These are phyloP conservation scores for Gobio gobio DNA, from an alignment of 2,113 vertebrate species.

Conservation along the genomic window DNA sequence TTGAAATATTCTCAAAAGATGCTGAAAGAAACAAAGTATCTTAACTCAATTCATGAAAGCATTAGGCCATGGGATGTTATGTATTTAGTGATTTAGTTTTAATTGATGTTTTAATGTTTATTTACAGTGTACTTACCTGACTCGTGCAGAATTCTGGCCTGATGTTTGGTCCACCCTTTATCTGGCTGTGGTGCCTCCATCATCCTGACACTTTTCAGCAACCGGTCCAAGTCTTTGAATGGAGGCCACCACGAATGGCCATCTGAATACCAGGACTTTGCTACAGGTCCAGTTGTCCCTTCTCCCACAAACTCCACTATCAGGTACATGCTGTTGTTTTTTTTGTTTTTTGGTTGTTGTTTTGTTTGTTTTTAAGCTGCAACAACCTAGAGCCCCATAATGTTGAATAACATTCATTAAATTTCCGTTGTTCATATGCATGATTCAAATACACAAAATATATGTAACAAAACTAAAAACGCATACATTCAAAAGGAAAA, in stretches of 20 bases:
- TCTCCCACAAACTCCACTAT: no score
- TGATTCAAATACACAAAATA: no score
- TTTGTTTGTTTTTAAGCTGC: no score
- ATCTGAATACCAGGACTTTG: not conserved
- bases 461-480: no score
- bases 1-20: not conserved
- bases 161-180: not conserved
- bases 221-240: not conserved
- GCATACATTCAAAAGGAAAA: no score
- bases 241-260: not conserved
- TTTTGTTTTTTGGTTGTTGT: no score
- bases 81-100: not conserved
- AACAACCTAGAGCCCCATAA: no score
- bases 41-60: not conserved
- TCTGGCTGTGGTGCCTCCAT: conserved; percentile 3
- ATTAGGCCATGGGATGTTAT: not conserved
- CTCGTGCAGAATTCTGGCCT: not conserved
- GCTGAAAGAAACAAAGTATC: not conserved
- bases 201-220: not conserved
- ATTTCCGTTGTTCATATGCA: no score
- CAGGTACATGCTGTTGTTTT: no score
- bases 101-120: not conserved
- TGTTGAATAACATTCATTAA: no score
- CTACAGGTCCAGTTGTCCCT: not conserved
- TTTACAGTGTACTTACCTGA: not conserved